Evolutionary conservation across 2,888 invertebrate species (phyloP).

Genomic region (Cephus sareptanus): DNA sequence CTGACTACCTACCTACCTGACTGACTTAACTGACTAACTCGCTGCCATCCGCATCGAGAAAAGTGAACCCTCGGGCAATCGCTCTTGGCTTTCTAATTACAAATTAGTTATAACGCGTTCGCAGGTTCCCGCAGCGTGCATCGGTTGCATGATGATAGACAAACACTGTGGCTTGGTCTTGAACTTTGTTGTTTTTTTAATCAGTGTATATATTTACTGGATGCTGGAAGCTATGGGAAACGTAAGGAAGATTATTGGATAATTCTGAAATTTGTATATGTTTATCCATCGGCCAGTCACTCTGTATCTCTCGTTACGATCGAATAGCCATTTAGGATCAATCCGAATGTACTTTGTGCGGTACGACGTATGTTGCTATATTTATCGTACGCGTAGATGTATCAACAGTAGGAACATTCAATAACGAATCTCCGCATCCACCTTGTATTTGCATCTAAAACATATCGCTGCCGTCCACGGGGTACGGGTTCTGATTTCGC

Average conservation of each 20-base stretch:
- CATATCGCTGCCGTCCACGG: constrained; percentile 18
- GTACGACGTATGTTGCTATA: not conserved
- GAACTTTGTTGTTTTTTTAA: not conserved
- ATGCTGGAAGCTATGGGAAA: not conserved
- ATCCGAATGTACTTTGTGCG: not conserved
- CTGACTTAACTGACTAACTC: constrained; percentile 4
- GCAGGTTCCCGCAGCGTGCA: not conserved
- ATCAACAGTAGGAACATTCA: not conserved
- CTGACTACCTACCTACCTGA: not conserved
- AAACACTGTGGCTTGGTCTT: not conserved
- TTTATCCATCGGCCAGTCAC: not conserved
- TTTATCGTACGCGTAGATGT: not conserved
- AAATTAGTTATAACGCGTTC: constrained; percentile 30
- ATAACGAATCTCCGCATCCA: not conserved
- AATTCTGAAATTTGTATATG: not conserved
- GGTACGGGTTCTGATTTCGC: constrained; percentile 18
- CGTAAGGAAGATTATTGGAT: not conserved
- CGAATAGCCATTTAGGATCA: not conserved
- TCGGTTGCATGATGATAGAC: not conserved
- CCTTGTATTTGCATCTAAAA: constrained; percentile 15
- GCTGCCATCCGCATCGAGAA: constrained; percentile 16
- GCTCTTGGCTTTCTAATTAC: constrained; percentile 32
- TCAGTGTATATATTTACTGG: not conserved
- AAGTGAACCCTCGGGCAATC: constrained; percentile 15
- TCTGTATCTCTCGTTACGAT: not conserved